Conservation (phyloP, 2,888 invertebrate genomes). For the Melikaiella ostensackeni region DNA sequence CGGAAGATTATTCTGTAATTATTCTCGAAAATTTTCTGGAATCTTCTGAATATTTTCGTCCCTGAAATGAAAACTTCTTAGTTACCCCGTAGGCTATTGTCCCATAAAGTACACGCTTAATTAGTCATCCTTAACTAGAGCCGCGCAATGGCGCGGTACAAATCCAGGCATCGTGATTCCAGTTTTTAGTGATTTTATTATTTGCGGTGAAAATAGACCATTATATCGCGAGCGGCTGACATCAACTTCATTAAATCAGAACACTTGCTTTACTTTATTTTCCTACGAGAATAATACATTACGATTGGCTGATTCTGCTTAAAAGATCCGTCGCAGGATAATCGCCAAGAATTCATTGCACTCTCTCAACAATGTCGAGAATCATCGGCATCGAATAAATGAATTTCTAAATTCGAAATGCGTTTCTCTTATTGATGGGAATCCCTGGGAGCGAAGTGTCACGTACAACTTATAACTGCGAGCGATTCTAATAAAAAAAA, state of each 20-base stretch:
- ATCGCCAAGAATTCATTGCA: slow-evolving; percentile 16
- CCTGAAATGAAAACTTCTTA: not conserved
- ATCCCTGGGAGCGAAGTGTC: not conserved
- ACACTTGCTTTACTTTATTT: slow-evolving; percentile 2
- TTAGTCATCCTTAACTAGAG: not conserved
- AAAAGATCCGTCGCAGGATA: not conserved
- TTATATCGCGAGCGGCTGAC: not conserved
- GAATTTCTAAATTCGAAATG: not conserved
- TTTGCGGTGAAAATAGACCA: not conserved
- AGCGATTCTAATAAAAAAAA: not conserved
- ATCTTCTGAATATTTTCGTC: not conserved
- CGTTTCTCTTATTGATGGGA: not conserved
- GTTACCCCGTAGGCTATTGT: too few relatives aligned
- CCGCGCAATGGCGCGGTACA: not conserved
- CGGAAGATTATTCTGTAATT: too few relatives aligned
- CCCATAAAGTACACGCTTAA: slow-evolving; percentile 3
- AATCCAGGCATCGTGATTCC: slow-evolving; percentile 14
- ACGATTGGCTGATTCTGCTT: not conserved
- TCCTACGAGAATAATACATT: not conserved
- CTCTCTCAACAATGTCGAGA: slow-evolving; percentile 4
- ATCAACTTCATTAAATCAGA: slow-evolving; percentile 11
- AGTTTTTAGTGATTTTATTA: slow-evolving; percentile 28
- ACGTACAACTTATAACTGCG: not conserved
- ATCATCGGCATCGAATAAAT: slow-evolving; percentile 1
- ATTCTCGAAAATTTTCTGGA: too few relatives aligned